Base-by-base conservation (phyloP, 1,140 invertebrate species). In the Heterodera carotae region DNA sequence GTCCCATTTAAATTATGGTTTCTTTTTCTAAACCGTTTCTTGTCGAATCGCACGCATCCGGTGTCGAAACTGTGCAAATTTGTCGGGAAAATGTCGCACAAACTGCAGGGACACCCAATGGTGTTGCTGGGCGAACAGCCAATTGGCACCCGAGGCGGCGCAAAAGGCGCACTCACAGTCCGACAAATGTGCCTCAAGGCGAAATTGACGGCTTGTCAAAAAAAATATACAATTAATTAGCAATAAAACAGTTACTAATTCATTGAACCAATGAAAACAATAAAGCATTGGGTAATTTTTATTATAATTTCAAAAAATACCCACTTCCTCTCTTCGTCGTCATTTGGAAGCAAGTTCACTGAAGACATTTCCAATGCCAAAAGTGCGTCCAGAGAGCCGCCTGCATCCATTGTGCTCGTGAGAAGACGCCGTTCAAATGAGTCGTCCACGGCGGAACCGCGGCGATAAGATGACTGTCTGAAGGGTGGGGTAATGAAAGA, bases 361-460 rank as follows among this genome's bases (percentile, higher is more conserved):
- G 76, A 77, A 29, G 69, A 77, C 48, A 77, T 31, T 25, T 71
- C 72, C 39, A 62, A 25, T 2, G 53, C 27, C 43, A 74, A 36
- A 5, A 74, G 15, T 15, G 43, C 72, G 64, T 62, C 56, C 3
- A 62, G 39, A n/a, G 36, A 31, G 64, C 59, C 59, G 59, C 64
- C 64, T 22, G 25, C 43, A 36, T 36, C 43, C 64, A 74, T 39
- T 43, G 56, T 33, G 18, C 39, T 64, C 27, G 25, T 64, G 15
- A 74, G 29, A 2, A 66, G 18, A 22, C 48, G 48, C 48, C 48
- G 48, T 18, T 74, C 56, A 34, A 74, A 74, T 7, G 76, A 72
- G 33, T 72, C 68, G 72, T 77, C 69, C 6, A 73, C 69, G 25
- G 34, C 76, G 59, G 76, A 77, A 34, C 76, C 76, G 2, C 76